Conservation (phyloP, 2,888 invertebrate species). For the Euplexia lucipara region DNA sequence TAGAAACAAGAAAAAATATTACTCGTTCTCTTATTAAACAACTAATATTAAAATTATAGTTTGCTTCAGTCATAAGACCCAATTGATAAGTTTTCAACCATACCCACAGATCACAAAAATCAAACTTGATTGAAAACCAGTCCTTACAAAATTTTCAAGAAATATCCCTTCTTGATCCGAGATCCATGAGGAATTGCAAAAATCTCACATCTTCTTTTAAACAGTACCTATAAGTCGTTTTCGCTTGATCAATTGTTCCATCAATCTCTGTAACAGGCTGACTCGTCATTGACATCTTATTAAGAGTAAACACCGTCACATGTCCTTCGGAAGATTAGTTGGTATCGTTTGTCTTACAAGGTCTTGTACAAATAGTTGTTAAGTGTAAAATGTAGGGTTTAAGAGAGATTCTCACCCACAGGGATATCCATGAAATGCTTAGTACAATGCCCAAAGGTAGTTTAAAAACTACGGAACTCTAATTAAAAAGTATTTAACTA, state of each 20-base stretch:
- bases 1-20: too few species aligned
- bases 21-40: too few species aligned
- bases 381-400: too few species aligned
- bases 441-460: background rate
- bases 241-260: slow-evolving; percentile 60
- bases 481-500: background rate
- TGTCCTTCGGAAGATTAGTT: slow-evolving; percentile 51
- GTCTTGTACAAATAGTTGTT: slow-evolving; percentile 19
- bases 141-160: too few species aligned
- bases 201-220: slow-evolving; percentile 13
- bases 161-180: background rate
- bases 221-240: slow-evolving; percentile 43
- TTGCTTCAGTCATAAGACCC: too few species aligned
- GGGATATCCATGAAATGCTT: background rate
- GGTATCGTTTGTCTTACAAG: slow-evolving; percentile 4
- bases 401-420: background rate
- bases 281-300: slow-evolving; percentile 73
- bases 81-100: too few species aligned
- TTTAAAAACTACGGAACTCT: background rate
- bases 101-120: too few species aligned
- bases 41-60: too few species aligned
- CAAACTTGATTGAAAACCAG: too few species aligned
- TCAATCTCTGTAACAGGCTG: slow-evolving; percentile 70
- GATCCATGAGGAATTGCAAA: background rate
- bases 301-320: slow-evolving; percentile 68